These are phyloP conservation scores for Listronotus oregonensis DNA, from an alignment of 1,140 invertebrate species.

Conservation along the genomic window DNA sequence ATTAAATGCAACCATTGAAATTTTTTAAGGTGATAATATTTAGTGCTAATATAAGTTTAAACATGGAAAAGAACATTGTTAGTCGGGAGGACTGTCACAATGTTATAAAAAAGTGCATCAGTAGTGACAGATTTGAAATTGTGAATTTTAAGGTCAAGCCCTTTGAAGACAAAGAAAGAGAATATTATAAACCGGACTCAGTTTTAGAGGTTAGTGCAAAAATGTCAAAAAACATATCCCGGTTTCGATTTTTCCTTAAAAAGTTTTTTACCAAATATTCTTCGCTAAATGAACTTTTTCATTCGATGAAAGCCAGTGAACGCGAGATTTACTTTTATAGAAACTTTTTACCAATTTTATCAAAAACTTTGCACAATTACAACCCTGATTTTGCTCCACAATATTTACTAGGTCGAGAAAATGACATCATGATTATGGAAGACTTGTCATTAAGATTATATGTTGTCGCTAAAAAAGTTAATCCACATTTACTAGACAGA, in stretches of 20 bases:
- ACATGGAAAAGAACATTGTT: conserved; percentile 15
- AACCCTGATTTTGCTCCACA: conserved; percentile 14
- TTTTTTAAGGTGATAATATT: background rate
- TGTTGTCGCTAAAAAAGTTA: conserved; percentile 8
- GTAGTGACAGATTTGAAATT: conserved; percentile 21
- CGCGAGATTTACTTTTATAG: conserved; percentile 20
- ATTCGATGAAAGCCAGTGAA: background rate
- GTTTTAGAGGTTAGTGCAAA: conserved; percentile 27
- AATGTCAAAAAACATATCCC: conserved; percentile 20
- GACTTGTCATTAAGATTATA: conserved; percentile 24
- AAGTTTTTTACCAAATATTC: background rate
- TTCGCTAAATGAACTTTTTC: background rate
- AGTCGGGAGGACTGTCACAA: conserved; percentile 13
- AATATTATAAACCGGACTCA: conserved; percentile 21
- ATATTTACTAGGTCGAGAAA: conserved; percentile 5
- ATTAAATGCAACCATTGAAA: too few species aligned
- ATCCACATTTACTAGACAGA: conserved; percentile 18
- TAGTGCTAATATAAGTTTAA: background rate
- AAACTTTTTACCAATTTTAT: conserved; percentile 4
- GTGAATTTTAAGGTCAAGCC: conserved; percentile 27
- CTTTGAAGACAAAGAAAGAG: conserved; percentile 23
- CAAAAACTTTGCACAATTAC: background rate
- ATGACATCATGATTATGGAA: conserved; percentile 23
- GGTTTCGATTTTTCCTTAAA: conserved; percentile 25
- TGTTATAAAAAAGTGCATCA: conserved; percentile 13